A percentile compares a stretch with the other conserved stretches of the same genome.
These are phyloP conservation scores for Sinelater perroti DNA, from an alignment of 2,888 invertebrate species.

Conservation along the genomic window DNA sequence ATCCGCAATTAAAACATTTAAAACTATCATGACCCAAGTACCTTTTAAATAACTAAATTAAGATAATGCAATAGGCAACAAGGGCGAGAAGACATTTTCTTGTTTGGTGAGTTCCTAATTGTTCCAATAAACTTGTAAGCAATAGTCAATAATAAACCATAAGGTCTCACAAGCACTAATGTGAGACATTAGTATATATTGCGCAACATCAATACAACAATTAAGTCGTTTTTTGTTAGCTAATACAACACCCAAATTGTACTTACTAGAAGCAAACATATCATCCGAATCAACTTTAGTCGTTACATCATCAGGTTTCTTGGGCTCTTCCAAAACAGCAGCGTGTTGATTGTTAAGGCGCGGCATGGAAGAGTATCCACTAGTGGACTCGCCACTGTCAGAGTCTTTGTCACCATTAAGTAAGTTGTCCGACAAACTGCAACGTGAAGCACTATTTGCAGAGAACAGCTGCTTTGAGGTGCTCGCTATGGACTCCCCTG, in stretches of 20 bases:
- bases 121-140: too few relatives aligned
- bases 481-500: slow-evolving; percentile 54
- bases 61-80: too few relatives aligned
- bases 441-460: not conserved
- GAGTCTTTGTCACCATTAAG: slow-evolving; percentile 62
- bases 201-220: too few relatives aligned
- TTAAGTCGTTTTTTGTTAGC: too few relatives aligned
- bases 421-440: slow-evolving; percentile 6
- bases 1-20: too few relatives aligned
- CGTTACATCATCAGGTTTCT: slow-evolving; percentile 31
- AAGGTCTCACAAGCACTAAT: too few relatives aligned
- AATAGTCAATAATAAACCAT: too few relatives aligned
- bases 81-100: too few relatives aligned
- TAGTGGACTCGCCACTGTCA: slow-evolving; percentile 67
- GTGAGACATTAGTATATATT: too few relatives aligned
- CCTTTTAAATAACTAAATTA: too few relatives aligned
- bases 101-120: too few relatives aligned
- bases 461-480: slow-evolving; percentile 52
- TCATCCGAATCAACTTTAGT: slow-evolving; percentile 28
- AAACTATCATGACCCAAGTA: too few relatives aligned
- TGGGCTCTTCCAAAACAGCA: slow-evolving; percentile 25
- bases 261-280: slow-evolving; percentile 53
- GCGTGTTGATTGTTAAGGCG: slow-evolving; percentile 52
- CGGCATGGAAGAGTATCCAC: slow-evolving; percentile 66
- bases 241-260: not conserved